phyloP scores from a whole-genome alignment of 2,797 vertebrate genomes.

The Ispidina lecontei region DNA sequence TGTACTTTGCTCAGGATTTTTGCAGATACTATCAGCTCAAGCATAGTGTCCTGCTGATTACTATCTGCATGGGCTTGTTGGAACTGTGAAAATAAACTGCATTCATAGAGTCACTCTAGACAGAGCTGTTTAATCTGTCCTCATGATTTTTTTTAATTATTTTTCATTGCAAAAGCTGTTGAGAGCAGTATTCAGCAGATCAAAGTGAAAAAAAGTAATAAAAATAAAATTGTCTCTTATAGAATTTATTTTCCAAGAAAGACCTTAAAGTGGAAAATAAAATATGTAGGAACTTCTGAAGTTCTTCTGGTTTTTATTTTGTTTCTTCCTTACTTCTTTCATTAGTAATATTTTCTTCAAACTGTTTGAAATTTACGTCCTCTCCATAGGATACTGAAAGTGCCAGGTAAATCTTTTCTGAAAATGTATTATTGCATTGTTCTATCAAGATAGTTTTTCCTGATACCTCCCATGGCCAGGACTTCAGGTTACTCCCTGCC shows the following conservation, averaged over 20 bases:
- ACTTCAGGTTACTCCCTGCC: too few relatives aligned
- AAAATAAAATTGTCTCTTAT: accelerated
- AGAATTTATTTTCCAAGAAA: neutral
- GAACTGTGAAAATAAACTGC: neutral
- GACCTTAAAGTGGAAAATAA: neutral
- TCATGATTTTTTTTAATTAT: accelerated
- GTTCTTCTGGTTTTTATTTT: neutral
- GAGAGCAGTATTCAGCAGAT: neutral
- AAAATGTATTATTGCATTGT: neutral
- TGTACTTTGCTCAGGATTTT: neutral
- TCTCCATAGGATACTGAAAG: neutral
- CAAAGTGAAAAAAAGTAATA: neutral
- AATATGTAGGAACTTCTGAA: neutral
- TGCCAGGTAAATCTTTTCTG: neutral
- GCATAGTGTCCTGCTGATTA: neutral
- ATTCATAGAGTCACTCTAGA: accelerated
- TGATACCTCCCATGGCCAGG: accelerated
- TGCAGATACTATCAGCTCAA: neutral
- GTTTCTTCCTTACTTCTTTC: neutral
- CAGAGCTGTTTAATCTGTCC: neutral
- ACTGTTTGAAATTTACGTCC: neutral
- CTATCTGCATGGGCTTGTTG: neutral
- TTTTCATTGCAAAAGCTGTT: neutral
- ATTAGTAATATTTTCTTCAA: neutral
- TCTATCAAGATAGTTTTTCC: neutral